phyloP scores from a whole-genome alignment of 2,113 vertebrate species.

The Stigmatopora argus region DNA sequence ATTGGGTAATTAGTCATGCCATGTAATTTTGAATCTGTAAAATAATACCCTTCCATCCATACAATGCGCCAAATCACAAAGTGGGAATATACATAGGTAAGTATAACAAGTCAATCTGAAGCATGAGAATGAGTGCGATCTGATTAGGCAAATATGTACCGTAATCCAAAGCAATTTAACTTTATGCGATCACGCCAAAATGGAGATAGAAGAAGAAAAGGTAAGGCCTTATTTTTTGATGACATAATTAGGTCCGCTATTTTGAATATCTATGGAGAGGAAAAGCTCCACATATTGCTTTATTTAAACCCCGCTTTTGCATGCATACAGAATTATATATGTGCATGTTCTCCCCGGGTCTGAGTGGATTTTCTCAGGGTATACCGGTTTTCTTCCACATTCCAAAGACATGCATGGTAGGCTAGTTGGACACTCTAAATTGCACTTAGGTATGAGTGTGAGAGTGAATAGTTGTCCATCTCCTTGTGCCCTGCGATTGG shows the following conservation, averaged over 20 bases:
- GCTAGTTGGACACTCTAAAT: too few species aligned
- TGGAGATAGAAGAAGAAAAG: not conserved
- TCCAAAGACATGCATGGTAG: too few species aligned
- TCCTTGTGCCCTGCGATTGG: too few species aligned
- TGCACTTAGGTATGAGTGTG: too few species aligned
- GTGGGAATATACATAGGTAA: constrained; percentile 16
- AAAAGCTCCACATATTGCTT: constrained; percentile 4
- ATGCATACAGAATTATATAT: too few species aligned
- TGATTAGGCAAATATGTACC: constrained; percentile 39
- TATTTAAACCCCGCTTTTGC: too few species aligned
- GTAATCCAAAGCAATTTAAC: constrained; percentile 42
- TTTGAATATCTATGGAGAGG: constrained; percentile 19
- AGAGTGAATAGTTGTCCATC: too few species aligned
- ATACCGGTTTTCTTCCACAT: too few species aligned
- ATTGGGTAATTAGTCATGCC: constrained; percentile 33
- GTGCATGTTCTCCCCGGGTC: too few species aligned
- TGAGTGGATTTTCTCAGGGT: too few species aligned
- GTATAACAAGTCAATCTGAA: constrained; percentile 23
- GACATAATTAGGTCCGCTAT: constrained; percentile 37
- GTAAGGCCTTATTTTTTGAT: constrained; percentile 13
- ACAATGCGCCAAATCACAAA: constrained; percentile 5
- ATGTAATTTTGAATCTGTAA: constrained; percentile 38
- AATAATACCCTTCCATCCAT: constrained; percentile 27
- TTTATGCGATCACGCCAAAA: constrained; percentile 29
- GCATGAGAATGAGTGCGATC: constrained; percentile 33